A percentile compares a stretch with the other conserved stretches of the same genome.
Evolutionary conservation across 2,113 vertebrate genomes (phyloP).

Genomic region (Muntiacus reevesi): DNA sequence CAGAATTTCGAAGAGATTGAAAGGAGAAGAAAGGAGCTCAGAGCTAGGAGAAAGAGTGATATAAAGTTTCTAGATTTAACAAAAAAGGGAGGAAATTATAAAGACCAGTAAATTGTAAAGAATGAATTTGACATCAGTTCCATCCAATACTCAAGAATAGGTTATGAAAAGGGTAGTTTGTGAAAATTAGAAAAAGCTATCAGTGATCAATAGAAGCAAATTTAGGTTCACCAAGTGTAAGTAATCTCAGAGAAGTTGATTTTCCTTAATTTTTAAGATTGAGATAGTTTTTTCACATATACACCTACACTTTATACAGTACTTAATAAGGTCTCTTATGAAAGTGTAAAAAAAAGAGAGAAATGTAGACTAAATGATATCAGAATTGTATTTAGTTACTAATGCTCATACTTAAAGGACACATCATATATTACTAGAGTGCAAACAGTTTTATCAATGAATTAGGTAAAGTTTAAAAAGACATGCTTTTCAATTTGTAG

Average conservation of each 20-base stretch:
- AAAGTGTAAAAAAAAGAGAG: background rate
- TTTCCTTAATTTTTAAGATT: conserved; percentile 5
- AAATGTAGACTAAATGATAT: background rate
- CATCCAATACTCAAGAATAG: background rate
- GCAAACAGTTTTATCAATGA: background rate
- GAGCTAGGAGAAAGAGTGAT: background rate
- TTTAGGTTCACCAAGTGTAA: background rate
- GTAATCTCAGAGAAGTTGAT: background rate
- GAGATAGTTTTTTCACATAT: background rate
- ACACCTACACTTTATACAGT: background rate
- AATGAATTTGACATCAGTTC: background rate
- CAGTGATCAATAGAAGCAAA: background rate
- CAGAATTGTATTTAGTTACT: background rate
- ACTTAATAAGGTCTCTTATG: background rate
- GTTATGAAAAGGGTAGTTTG: background rate
- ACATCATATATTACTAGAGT: background rate
- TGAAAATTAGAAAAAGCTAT: background rate
- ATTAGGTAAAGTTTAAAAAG: background rate
- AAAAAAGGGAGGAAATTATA: background rate
- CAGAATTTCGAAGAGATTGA: background rate
- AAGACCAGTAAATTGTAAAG: background rate
- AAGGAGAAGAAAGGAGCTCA: background rate
- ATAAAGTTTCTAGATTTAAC: background rate
- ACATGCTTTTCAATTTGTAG: background rate
- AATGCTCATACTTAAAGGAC: background rate